Conservation (phyloP, 1,140 invertebrate species). For the Anastrepha obliqua region DNA sequence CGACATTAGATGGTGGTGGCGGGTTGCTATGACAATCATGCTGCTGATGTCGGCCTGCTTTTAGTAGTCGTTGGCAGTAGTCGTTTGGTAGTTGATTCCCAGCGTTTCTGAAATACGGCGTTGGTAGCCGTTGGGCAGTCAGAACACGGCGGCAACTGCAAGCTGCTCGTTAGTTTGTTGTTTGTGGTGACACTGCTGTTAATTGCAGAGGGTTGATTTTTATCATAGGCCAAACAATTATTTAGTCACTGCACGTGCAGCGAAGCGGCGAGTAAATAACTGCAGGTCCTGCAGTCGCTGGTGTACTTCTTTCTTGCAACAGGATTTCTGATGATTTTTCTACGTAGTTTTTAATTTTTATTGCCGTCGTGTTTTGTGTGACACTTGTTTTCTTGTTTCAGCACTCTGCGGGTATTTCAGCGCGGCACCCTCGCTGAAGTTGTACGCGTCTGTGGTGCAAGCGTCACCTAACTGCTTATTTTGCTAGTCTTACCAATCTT, state of each 20-base stretch:
- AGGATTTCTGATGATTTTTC: slow-evolving; percentile 37
- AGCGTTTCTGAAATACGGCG: background rate
- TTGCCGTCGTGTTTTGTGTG: slow-evolving; percentile 8
- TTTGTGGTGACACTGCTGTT: slow-evolving; percentile 30
- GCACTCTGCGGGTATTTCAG: slow-evolving; percentile 36
- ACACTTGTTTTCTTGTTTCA: slow-evolving; percentile 29
- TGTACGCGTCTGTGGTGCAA: background rate
- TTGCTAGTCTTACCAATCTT: background rate
- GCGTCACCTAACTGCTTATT: background rate
- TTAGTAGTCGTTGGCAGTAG: background rate
- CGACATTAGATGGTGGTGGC: slow-evolving; percentile 13
- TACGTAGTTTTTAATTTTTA: slow-evolving; percentile 26
- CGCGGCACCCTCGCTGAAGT: slow-evolving; percentile 28
- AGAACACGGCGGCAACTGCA: background rate
- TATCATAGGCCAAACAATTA: slow-evolving; percentile 45
- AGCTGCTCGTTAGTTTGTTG: background rate
- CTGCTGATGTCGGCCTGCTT: background rate
- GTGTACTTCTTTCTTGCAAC: background rate
- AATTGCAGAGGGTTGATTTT: slow-evolving; percentile 47
- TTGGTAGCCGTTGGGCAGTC: background rate
- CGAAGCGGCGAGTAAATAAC: background rate
- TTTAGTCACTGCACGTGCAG: slow-evolving; percentile 51
- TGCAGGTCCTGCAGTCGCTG: background rate
- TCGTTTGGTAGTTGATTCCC: background rate
- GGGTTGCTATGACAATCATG: slow-evolving; percentile 17